These are phyloP conservation scores for Polypterus bichir DNA, from an alignment of 2,113 vertebrate genomes.

Conservation along the genomic window DNA sequence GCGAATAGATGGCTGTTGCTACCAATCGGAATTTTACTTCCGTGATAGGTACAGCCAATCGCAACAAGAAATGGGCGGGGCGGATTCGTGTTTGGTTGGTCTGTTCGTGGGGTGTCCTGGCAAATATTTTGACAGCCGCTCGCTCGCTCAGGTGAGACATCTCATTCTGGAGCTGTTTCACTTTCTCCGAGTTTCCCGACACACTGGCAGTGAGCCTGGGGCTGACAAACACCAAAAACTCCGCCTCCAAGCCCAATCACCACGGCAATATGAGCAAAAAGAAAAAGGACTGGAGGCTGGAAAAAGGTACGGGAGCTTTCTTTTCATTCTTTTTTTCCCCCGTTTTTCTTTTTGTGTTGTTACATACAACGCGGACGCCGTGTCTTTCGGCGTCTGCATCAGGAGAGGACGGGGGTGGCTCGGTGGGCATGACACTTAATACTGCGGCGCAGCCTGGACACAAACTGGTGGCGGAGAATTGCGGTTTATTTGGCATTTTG, in stretches of 20 bases:
- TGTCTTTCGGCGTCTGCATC: too few relatives aligned
- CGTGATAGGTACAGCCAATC: slow-evolving; percentile 29
- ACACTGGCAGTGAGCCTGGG: slow-evolving; percentile 63
- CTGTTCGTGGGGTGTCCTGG: slow-evolving; percentile 22
- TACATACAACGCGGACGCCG: too few relatives aligned
- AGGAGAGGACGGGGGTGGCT: too few relatives aligned
- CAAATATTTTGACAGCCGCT: slow-evolving; percentile 54
- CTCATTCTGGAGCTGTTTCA: slow-evolving; percentile 37
- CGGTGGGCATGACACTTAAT: too few relatives aligned
- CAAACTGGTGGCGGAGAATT: too few relatives aligned
- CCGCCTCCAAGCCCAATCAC: slow-evolving; percentile 47
- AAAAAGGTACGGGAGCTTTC: slow-evolving; percentile 54
- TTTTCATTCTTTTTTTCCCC: slow-evolving; percentile 12
- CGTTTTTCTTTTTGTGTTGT: too few relatives aligned
- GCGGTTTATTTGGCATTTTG: too few relatives aligned
- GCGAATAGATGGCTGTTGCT: too few relatives aligned
- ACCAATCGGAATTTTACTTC: slow-evolving; percentile 32
- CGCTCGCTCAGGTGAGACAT: slow-evolving; percentile 44
- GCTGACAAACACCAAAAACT: slow-evolving; percentile 60
- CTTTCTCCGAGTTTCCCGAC: slow-evolving; percentile 41
- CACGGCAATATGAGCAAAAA: slow-evolving; percentile 67
- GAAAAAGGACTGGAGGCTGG: slow-evolving; percentile 67
- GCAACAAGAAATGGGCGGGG: slow-evolving; percentile 7
- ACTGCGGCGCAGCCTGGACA: too few relatives aligned
- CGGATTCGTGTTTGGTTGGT: slow-evolving; percentile 43